A percentile compares a stretch with the other conserved stretches of the same genome.
phyloP scores from a whole-genome alignment of 2,113 vertebrate genomes.

The Mugil cephalus region DNA sequence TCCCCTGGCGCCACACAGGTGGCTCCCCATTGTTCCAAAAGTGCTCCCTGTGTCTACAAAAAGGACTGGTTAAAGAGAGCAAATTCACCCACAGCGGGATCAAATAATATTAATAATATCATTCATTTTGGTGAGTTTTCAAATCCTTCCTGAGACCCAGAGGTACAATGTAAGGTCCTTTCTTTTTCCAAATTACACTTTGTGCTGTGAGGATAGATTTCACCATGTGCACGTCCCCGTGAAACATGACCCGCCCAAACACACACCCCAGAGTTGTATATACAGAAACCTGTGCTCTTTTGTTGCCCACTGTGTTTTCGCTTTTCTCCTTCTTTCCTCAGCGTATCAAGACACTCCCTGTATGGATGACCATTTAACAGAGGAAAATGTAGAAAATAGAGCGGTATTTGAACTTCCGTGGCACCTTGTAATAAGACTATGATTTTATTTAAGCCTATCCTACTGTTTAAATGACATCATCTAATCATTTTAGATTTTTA shows the following conservation, averaged over 20 bases:
- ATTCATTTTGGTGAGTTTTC: neutral
- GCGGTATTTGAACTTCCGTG: neutral
- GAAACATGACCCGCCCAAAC: neutral
- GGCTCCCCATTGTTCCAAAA: too few relatives aligned
- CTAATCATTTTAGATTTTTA: neutral
- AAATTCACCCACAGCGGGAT: too few relatives aligned
- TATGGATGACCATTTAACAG: neutral
- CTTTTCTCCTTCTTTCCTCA: neutral
- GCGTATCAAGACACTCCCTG: neutral
- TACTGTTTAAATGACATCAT: neutral
- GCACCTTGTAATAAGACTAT: too few relatives aligned
- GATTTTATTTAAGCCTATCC: neutral
- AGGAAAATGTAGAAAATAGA: neutral
- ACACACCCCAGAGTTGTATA: neutral
- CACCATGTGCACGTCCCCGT: neutral
- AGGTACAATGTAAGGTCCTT: neutral
- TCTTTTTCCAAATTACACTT: neutral
- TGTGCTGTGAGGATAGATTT: neutral
- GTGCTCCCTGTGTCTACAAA: too few relatives aligned
- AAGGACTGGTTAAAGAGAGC: too few relatives aligned
- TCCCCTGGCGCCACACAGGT: too few relatives aligned
- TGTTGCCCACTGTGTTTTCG: neutral
- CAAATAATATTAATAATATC: too few relatives aligned
- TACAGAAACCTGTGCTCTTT: neutral
- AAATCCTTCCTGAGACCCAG: neutral